Evolutionary conservation across 2,113 vertebrate genomes (phyloP), one percentile per base, ranked within the genome.

Genomic region (Mionectes macconnelli): DNA sequence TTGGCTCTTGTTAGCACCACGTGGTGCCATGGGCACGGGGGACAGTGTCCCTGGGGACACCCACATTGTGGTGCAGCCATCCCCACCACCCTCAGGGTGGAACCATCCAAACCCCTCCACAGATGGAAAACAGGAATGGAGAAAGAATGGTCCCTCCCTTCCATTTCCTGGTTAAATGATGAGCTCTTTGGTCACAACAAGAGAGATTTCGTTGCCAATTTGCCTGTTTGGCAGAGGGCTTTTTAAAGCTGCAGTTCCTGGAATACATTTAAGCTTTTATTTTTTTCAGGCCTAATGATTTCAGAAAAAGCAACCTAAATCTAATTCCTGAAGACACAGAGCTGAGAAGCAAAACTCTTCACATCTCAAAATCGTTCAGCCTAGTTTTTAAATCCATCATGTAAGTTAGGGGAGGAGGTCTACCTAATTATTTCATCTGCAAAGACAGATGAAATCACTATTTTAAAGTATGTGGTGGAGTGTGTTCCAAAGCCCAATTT

Each of bases 381-480:
- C 33, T 60, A 11, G 15, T 68, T 92, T 94, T 82, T 49, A 82
- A 78, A 27, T 53, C 31, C 6, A 3, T 75, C 24, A 49, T 1
- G 1, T 7, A 89, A 92, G 31, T 52, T 47, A 66, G 24, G 6
- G 7, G 20, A 62, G 37, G 56, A 89, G 10, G 37, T 78, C 74
- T 66, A 84, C 16, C 27, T 73, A 47, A 91, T 84, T 81, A 91
- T 84, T 92, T 91, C 37, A 76, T 82, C 59, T 76, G 37, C 45
- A 84, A 90, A 50, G 42, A 77, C 72, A 74, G 49, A 68, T 19
- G 31, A 86, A 91, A 92, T 84, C 15, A 91, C 22, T 42, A 13
- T 59, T 66, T 55, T 63, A 16, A 84, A 82, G 30, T 39, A 72
- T 13, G 55, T 45, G 6, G 55, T 45, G 6, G 37, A 62, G 5